Percentiles rank a stretch among this genome's conserved stretches.
phyloP scores from a whole-genome alignment of 64 coral and sea anemone species.

The Pocillopora damicornis region DNA sequence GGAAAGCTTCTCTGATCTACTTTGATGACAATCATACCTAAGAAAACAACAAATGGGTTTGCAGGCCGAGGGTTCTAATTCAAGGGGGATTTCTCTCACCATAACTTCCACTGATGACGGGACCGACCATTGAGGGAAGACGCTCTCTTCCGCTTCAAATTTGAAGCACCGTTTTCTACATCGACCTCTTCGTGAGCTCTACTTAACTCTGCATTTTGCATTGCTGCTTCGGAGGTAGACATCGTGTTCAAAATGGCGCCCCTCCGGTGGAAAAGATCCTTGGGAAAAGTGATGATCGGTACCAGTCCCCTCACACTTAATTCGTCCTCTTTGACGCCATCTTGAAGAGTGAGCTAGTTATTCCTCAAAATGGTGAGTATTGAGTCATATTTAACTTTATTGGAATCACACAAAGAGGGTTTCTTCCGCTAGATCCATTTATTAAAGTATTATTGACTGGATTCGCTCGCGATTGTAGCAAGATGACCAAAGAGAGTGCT shows the following conservation, averaged over 20 bases:
- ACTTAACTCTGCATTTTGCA: neutral
- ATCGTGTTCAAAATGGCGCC: neutral
- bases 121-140: neutral
- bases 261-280: neutral
- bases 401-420: neutral
- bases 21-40: no score
- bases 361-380: conserved; percentile 74
- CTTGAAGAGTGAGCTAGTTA: conserved; percentile 14
- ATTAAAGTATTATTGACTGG: neutral
- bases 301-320: neutral
- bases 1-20: no score
- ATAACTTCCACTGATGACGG: neutral
- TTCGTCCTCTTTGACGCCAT: conserved; percentile 33
- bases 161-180: neutral
- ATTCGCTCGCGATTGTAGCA: neutral
- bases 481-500: conserved; percentile 41
- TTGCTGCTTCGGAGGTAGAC: neutral
- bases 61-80: no score
- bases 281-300: neutral
- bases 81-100: neutral
- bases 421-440: neutral
- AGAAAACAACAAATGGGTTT: no score
- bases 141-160: neutral
- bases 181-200: neutral
- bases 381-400: conserved; percentile 3